Evolutionary conservation across 1,140 invertebrate species (phyloP), one percentile per base, ranked within the genome.

Genomic region (Hermatobates lingyangjiaoensis): DNA sequence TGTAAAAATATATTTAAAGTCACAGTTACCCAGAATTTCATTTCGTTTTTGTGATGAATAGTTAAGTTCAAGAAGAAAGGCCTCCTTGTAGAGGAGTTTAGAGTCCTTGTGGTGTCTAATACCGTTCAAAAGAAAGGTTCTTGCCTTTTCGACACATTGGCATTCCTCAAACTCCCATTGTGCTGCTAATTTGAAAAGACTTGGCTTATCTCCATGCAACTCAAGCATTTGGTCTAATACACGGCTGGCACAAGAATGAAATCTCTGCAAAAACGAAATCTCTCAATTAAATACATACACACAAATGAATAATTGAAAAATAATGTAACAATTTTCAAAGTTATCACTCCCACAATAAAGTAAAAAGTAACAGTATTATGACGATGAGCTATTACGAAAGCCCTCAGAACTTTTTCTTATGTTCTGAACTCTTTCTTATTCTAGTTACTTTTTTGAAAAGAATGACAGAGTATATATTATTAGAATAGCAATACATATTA

Each of bases 81-180:
- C 57, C 56, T 77, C 75, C 5, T 63, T 63, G 63, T 80, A 80
- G 15, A 85, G 63, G 45, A 72, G 58, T 56, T 73, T 65, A 5
- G 76, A 76, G 24, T 76, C 65, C 21, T 74, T 73, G 62, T 83
- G 77, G 59, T 77, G 69, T 50, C 77, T 70, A 28, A 86, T 64
- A 2, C 77, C 83, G 61, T 76, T 73, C 27, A 82, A 66, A 12
- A 85, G 63, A 56, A 79, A 71, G 48, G 68, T 70, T 56, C 78
- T 68, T 21, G 81, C 80, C 61, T 67, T 77, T n/a, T 79, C 71
- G 4, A 73, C 58, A 58, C 76, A 77, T 18, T 75, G 68, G 54
- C 73, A 75, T 54, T 80, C 76, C 62, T 83, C 75, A 55, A 76
- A 73, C 65, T 87, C 81, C 74, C 76, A 83, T 58, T 74, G 75